Evolutionary conservation across 2,888 invertebrate genomes (phyloP).

Genomic region (Cryptus armator): DNA sequence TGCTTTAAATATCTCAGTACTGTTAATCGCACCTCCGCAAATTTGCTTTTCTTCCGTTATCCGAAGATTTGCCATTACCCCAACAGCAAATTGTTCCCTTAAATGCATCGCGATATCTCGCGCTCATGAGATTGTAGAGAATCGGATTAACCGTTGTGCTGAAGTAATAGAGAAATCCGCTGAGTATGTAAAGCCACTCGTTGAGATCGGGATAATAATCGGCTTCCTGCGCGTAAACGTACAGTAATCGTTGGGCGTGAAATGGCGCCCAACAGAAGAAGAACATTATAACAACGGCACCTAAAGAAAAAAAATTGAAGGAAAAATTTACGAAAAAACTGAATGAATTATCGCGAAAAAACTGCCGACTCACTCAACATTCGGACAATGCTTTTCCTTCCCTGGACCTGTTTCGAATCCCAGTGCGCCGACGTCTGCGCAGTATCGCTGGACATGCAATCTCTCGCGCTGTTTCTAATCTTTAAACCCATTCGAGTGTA

Average conservation of each 20-base stretch:
- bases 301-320: conserved; percentile 86
- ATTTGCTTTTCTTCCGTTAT: conserved; percentile 71
- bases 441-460: conserved; percentile 84
- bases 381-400: conserved; percentile 91
- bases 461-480: conserved; percentile 87
- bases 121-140: conserved; percentile 93
- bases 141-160: conserved; percentile 94
- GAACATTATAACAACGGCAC: conserved; percentile 96
- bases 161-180: conserved; percentile 94
- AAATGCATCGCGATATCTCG: conserved; percentile 92
- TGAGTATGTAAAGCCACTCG: conserved; percentile 92
- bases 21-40: conserved; percentile 59
- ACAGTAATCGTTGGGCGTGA: conserved; percentile 95
- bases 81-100: conserved; percentile 90
- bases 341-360: background rate
- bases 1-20: background rate
- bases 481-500: conserved; percentile 92
- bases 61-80: background rate
- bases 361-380: conserved; percentile 90
- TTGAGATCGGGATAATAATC: conserved; percentile 90
- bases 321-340: background rate
- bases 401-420: conserved; percentile 89
- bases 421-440: conserved; percentile 90
- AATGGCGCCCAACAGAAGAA: conserved; percentile 99
- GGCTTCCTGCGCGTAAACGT: conserved; percentile 89